phyloP scores from a whole-genome alignment of 2,113 vertebrate genomes.

The Rhynchopsitta pachyrhyncha region DNA sequence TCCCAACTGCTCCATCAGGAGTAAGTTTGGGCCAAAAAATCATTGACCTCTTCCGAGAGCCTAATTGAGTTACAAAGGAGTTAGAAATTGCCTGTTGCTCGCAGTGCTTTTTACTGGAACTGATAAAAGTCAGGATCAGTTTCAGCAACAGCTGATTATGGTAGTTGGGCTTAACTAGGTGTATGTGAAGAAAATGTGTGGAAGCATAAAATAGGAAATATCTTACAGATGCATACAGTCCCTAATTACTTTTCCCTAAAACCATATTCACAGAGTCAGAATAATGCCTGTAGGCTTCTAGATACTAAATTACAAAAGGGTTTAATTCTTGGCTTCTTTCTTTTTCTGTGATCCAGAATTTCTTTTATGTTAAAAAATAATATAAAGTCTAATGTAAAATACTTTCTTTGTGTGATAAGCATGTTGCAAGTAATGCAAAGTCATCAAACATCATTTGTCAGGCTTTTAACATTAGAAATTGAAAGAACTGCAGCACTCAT shows the following conservation, averaged over 20 bases:
- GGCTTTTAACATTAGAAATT: neutral
- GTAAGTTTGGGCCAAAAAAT: neutral
- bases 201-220: neutral
- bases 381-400: neutral
- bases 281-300: neutral
- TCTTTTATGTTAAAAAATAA: neutral
- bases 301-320: neutral
- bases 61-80: neutral
- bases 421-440: neutral
- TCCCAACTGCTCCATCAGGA: neutral
- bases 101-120: neutral
- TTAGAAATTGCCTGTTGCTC: neutral
- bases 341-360: neutral
- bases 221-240: neutral
- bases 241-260: neutral
- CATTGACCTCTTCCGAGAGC: neutral
- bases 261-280: neutral
- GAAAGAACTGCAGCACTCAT: neutral
- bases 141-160: neutral
- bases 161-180: neutral
- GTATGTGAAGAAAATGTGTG: neutral
- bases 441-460: slow-evolving; percentile 28
- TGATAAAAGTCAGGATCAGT: neutral
- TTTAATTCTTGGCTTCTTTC: neutral
- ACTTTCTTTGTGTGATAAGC: neutral